These are phyloP conservation scores for Eumacrocentrus americanus DNA, from an alignment of 2,888 invertebrate genomes.

Conservation along the genomic window DNA sequence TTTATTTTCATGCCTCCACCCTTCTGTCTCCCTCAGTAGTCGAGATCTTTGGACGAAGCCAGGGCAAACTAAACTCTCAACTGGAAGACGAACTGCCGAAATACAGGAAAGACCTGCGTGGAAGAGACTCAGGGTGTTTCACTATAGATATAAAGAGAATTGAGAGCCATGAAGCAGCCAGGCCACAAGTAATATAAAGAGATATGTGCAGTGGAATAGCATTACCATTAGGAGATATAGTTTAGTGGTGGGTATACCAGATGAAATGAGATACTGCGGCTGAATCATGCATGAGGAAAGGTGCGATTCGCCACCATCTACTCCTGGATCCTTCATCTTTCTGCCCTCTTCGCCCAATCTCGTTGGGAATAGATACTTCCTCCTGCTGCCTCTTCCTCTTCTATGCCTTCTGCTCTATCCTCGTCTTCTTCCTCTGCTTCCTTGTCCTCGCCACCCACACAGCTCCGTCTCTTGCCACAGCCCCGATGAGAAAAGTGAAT, in stretches of 20 bases:
- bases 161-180: slow-evolving; percentile 47
- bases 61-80: slow-evolving; percentile 11
- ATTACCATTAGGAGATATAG: slow-evolving; percentile 62
- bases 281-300: slow-evolving; percentile 62
- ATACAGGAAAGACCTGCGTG: not conserved
- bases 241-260: slow-evolving; percentile 55
- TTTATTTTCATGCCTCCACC: slow-evolving; percentile 60
- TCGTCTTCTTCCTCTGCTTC: slow-evolving; percentile 26
- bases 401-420: slow-evolving; percentile 29
- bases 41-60: not conserved
- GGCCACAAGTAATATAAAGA: slow-evolving; percentile 58
- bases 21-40: slow-evolving; percentile 23
- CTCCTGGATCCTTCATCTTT: slow-evolving; percentile 30
- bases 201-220: slow-evolving; percentile 60
- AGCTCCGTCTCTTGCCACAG: slow-evolving; percentile 25
- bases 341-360: slow-evolving; percentile 26
- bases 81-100: slow-evolving; percentile 5
- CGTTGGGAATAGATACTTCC: too few species aligned
- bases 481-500: slow-evolving; percentile 57
- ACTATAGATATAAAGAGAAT: slow-evolving; percentile 42
- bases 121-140: too few species aligned
- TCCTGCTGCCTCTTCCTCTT: slow-evolving; percentile 19
- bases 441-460: slow-evolving; percentile 26
- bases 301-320: slow-evolving; percentile 52
- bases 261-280: slow-evolving; percentile 62